These are phyloP conservation scores for Gasterosteus nipponicus DNA, from an alignment of 2,113 vertebrate species.

Conservation along the genomic window DNA sequence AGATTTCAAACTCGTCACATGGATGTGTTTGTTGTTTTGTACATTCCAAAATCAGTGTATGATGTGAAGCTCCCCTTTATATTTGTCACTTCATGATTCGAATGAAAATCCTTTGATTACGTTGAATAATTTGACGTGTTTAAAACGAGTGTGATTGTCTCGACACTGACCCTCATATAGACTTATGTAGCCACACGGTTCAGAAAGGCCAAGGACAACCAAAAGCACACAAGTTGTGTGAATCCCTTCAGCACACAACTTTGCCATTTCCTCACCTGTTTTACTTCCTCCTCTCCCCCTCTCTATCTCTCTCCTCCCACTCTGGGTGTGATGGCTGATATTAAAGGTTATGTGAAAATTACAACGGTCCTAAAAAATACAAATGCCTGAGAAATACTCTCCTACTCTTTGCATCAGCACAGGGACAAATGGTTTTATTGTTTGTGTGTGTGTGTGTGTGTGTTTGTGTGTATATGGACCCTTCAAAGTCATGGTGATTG, in stretches of 20 bases:
- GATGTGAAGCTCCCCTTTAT: background rate
- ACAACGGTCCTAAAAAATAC: constrained; percentile 66
- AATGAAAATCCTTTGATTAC: background rate
- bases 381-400: constrained; percentile 62
- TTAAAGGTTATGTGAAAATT: constrained; percentile 74
- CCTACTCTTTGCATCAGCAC: constrained; percentile 65
- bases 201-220: constrained; percentile 28
- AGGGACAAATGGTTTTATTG: constrained; percentile 29
- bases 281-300: constrained; percentile 9
- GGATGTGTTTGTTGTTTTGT: background rate
- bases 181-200: constrained; percentile 7
- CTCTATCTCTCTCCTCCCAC: constrained; percentile 8
- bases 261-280: constrained; percentile 17
- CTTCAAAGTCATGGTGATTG: constrained; percentile 41
- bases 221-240: constrained; percentile 30
- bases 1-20: background rate
- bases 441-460: constrained; percentile 17
- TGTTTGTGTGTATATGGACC: background rate
- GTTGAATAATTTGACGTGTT: background rate
- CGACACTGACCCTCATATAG: background rate
- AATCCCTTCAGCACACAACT: constrained; percentile 15
- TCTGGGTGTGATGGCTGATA: constrained; percentile 53
- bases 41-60: background rate
- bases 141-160: constrained; percentile 13
- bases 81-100: background rate